Evolutionary conservation across 2,888 invertebrate species (phyloP), one percentile per base, ranked within the genome.

Genomic region (Cyaniris semiargus): DNA sequence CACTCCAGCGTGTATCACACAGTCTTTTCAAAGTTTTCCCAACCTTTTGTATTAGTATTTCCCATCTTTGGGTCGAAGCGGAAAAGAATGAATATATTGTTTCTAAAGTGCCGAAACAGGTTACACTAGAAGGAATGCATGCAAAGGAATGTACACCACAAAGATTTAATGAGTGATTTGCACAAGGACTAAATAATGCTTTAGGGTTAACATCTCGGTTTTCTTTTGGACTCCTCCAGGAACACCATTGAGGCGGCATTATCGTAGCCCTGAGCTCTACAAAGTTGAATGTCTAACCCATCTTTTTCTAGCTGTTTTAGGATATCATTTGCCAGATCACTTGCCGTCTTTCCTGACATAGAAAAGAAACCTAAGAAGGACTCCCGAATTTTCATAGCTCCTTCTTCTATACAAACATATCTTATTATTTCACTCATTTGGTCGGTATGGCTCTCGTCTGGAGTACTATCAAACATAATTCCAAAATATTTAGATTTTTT

Each of bases 191-290:
- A 60, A 79, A 80, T 56, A 80, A 38, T 13, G 79, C 78, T 76
- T 78, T 79, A 60, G 79, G 77, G 76, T 79, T 76, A 31, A 70
- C 34, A 38, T 38, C 34, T 38, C 34, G 34, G 34, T 38, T 38
- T 38, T 38, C 8, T 38, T 38, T 7, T 38, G 34, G 34, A 38
- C 34, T 38, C 34, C 34, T 38, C 34, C 8, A 38, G 7, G 34
- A 38, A 38, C 34, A 38, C 34, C 34, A 38, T 38, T 38, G 34
- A 38, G 34, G 34, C 53, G 44, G 80, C 79, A 78, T 81, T 81
- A 70, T 81, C 79, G 77, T 80, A 81, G 66, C 78, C 79, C 76
- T 81, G 80, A 78, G 77, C 79, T 44, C 80, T 77, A 76, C 81
- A 81, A 18, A 80, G 38, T 23, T 53, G 53, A 79, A 81, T 79